Percentiles rank a stretch among this genome's conserved stretches.
phyloP scores from a whole-genome alignment of 2,797 vertebrate species.

The Tachyglossus aculeatus region DNA sequence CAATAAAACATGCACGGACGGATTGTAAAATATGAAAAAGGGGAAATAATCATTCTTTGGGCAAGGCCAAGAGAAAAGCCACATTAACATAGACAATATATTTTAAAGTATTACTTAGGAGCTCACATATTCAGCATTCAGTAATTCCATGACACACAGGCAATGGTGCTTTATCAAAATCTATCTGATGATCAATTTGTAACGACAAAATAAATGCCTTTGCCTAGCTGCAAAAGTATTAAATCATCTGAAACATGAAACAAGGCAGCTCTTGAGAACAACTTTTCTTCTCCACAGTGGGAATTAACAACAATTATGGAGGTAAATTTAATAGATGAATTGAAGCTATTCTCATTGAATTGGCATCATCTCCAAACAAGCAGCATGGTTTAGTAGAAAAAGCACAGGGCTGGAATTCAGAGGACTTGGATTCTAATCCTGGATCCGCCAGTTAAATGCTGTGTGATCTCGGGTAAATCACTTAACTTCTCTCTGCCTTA shows the following conservation, averaged over 20 bases:
- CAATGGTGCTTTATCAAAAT: slow-evolving; percentile 59
- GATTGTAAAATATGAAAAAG: slow-evolving; percentile 19
- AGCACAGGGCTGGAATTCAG: too few species aligned
- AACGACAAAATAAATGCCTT: slow-evolving; percentile 35
- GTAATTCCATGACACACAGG: slow-evolving; percentile 32
- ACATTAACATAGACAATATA: slow-evolving; percentile 20
- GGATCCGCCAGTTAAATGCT: too few species aligned
- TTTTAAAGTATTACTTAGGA: slow-evolving; percentile 42
- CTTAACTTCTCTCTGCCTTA: too few species aligned
- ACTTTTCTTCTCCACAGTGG: too few species aligned
- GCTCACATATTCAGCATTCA: slow-evolving; percentile 30
- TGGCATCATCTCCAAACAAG: too few species aligned
- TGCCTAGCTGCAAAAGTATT: slow-evolving; percentile 21
- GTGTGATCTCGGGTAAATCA: too few species aligned
- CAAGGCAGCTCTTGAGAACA: too few species aligned
- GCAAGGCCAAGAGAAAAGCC: slow-evolving; percentile 48
- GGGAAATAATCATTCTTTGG: slow-evolving; percentile 32
- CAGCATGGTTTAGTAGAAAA: too few species aligned
- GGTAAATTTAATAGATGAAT: neutral
- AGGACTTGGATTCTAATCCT: too few species aligned
- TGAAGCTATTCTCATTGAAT: too few species aligned
- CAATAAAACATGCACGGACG: slow-evolving; percentile 29
- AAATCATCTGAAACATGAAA: slow-evolving; percentile 28
- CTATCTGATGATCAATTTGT: slow-evolving; percentile 23
- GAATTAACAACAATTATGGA: neutral